A percentile compares a stretch with the other conserved stretches of the same genome.
Evolutionary conservation across 35 echinoderm and acorn worm genomes (phyloP).

Genomic region (Strongylocentrotus purpuratus): DNA sequence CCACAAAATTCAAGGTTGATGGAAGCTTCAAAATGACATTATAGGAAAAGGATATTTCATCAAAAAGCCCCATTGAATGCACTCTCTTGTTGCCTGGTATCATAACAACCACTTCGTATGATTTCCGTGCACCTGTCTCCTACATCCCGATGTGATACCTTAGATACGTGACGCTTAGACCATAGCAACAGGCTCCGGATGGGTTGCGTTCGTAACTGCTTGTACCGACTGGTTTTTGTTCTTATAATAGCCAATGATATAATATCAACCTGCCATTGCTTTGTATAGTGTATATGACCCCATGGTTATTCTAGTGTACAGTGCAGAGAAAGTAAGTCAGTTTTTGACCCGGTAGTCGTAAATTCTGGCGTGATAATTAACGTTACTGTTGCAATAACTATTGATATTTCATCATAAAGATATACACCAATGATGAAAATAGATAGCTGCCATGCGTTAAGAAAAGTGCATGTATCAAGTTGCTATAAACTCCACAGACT

Average conservation of each 20-base stretch:
- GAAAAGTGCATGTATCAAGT: no score
- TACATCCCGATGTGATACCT: background rate
- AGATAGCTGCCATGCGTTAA: no score
- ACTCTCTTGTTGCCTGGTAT: background rate
- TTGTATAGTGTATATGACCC: background rate
- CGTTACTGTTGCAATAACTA: no score
- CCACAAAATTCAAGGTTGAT: no score
- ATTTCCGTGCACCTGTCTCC: background rate
- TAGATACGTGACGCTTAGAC: background rate
- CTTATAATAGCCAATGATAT: background rate
- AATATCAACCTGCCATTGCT: no score
- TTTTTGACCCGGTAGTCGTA: background rate
- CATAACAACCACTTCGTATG: background rate
- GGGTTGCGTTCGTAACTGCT: background rate
- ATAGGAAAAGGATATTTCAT: background rate
- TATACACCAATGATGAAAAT: no score
- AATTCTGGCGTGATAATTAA: background rate
- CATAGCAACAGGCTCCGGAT: constrained; percentile 6
- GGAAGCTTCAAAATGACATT: no score
- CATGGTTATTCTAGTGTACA: background rate
- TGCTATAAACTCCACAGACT: no score
- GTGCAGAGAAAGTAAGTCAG: background rate
- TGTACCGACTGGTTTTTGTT: background rate
- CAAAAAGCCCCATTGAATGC: background rate
- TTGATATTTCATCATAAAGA: no score